Evolutionary conservation across 2,797 vertebrate genomes (phyloP).

Genomic region (Pangasius larnaudii): DNA sequence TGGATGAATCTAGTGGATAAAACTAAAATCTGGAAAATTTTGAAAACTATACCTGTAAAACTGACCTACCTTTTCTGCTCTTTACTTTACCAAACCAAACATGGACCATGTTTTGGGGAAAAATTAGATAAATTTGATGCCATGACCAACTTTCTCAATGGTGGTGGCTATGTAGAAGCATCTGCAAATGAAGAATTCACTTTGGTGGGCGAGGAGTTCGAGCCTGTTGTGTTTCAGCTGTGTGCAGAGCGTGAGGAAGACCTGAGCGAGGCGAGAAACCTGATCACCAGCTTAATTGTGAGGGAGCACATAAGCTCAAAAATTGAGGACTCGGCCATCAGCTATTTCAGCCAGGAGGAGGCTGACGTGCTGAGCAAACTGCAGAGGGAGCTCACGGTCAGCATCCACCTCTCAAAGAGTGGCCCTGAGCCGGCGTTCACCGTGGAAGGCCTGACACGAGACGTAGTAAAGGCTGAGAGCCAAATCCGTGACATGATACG

Average conservation of each 20-base stretch:
- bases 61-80: neutral
- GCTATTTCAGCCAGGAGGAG: constrained; percentile 71
- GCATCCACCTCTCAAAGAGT: constrained; percentile 66
- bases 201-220: constrained; percentile 66
- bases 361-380: constrained; percentile 67
- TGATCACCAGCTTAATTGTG: constrained; percentile 71
- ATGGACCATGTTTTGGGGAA: neutral
- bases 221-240: constrained; percentile 76
- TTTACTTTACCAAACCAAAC: neutral
- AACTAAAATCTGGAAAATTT: neutral
- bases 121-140: constrained; percentile 35
- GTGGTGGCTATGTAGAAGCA: neutral
- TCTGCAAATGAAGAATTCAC: neutral
- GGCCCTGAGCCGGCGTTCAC: constrained; percentile 66
- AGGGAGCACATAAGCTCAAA: constrained; percentile 69
- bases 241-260: constrained; percentile 74
- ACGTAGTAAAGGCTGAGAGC: constrained; percentile 71
- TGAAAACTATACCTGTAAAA: too few relatives aligned
- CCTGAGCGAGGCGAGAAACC: constrained; percentile 63
- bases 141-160: neutral
- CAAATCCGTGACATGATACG: constrained; percentile 76
- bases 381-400: constrained; percentile 74
- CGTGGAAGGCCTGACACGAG: constrained; percentile 79
- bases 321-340: constrained; percentile 73
- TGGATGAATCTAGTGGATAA: neutral